Evolutionary conservation across 2,888 invertebrate species (phyloP).

Genomic region (Xanthia togata): DNA sequence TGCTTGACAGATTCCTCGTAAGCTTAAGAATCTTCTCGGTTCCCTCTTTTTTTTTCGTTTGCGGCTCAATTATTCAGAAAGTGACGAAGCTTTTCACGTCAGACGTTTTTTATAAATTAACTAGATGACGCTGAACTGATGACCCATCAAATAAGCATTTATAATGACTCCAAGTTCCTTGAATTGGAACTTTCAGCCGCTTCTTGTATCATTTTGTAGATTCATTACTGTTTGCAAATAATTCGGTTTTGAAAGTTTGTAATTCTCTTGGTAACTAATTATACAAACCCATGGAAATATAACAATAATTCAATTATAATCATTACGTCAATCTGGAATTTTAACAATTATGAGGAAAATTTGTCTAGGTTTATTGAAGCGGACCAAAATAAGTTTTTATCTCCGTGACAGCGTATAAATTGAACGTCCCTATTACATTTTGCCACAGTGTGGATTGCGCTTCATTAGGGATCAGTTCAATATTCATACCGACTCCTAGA

Average conservation of each 20-base stretch:
- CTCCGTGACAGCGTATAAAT: conserved; percentile 24
- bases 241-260: not conserved
- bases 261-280: not conserved
- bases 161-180: not conserved
- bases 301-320: not conserved
- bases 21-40: too few species aligned
- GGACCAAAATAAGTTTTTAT: conserved; percentile 16
- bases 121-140: not conserved
- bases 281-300: not conserved
- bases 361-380: too few species aligned
- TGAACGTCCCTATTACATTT: not conserved
- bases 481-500: not conserved
- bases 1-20: too few species aligned
- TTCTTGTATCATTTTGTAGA: not conserved
- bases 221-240: not conserved
- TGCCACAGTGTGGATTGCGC: conserved; percentile 6
- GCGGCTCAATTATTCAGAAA: conserved; percentile 4
- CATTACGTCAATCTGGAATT: not conserved
- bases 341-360: conserved; percentile 6
- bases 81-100: conserved; percentile 15
- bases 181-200: not conserved
- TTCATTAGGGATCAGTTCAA: not conserved
- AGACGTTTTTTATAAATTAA: not conserved
- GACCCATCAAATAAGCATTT: not conserved
- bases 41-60: not conserved